Percentiles rank a stretch among this genome's conserved stretches.
Conservation (phyloP, 23 tunicate species). For the Corella eumyota region DNA sequence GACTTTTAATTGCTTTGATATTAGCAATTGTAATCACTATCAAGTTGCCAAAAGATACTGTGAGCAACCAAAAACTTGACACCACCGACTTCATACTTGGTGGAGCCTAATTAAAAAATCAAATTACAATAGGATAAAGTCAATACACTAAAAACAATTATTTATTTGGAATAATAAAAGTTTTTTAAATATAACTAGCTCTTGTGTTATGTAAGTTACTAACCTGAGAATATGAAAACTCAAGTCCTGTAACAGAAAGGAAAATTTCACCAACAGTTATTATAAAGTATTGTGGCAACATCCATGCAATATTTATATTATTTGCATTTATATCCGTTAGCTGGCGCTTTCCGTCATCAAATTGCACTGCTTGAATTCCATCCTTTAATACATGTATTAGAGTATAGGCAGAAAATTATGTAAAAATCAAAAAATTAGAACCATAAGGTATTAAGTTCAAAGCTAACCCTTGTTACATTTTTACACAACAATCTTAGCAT, state of each 20-base stretch:
- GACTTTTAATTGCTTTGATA: slow-evolving; percentile 22
- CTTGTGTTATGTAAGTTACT: background rate
- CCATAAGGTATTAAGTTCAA: too few species aligned
- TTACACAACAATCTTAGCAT: too few species aligned
- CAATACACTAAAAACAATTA: background rate
- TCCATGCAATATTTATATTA: slow-evolving; percentile 71
- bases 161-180: background rate
- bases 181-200: background rate
- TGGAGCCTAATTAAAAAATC: slow-evolving; percentile 36
- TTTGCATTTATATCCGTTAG: slow-evolving; percentile 41
- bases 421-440: too few species aligned
- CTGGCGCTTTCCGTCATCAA: too few species aligned
- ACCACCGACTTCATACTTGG: slow-evolving; percentile 68
- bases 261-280: slow-evolving; percentile 80
- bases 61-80: slow-evolving; percentile 64
- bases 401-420: too few species aligned
- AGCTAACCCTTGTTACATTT: too few species aligned
- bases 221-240: slow-evolving; percentile 75
- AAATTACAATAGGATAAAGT: background rate
- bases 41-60: slow-evolving; percentile 52
- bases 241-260: slow-evolving; percentile 66
- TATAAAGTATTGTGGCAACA: slow-evolving; percentile 73
- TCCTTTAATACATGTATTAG: background rate
- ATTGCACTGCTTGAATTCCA: background rate
- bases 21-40: slow-evolving; percentile 54